Percentiles rank a stretch among this genome's conserved stretches.
These are phyloP conservation scores for Folsomia candida DNA, from an alignment of 2,888 invertebrate species.

Conservation along the genomic window DNA sequence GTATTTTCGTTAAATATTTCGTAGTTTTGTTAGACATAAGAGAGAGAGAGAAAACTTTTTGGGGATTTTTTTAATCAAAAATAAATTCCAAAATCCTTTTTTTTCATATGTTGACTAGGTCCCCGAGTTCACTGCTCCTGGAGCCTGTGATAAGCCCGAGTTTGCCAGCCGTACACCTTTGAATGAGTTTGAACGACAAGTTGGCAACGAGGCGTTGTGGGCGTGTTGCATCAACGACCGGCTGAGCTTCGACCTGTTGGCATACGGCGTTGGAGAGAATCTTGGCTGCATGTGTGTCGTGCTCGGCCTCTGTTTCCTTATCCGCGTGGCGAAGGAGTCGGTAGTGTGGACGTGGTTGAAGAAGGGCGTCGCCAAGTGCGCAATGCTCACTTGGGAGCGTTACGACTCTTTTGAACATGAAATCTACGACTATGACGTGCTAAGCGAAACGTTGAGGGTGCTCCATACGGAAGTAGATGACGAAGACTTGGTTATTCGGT, in stretches of 20 bases:
- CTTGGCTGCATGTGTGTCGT: slow-evolving; percentile 1
- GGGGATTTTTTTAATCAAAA: too few species aligned
- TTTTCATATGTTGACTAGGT: too few species aligned
- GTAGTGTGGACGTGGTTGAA: slow-evolving; percentile 8
- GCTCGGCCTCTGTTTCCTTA: not conserved
- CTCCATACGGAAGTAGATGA: not conserved
- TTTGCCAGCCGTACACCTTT: too few species aligned
- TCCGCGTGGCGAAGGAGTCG: slow-evolving; percentile 23
- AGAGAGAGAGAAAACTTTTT: too few species aligned
- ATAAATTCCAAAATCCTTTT: too few species aligned
- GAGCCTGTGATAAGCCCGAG: too few species aligned
- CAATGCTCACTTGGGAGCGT: slow-evolving; percentile 2
- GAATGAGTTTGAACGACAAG: slow-evolving; percentile 24
- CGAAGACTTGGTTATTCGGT: slow-evolving; percentile 1
- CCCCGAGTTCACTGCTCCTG: too few species aligned
- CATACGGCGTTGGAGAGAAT: slow-evolving; percentile 30
- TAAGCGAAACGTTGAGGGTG: slow-evolving; percentile 18
- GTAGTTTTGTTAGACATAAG: too few species aligned
- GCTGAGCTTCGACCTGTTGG: slow-evolving; percentile 11
- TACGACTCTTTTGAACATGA: slow-evolving; percentile 15
- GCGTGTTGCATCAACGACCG: slow-evolving; percentile 21
- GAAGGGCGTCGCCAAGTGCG: not conserved
- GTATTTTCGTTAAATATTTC: too few species aligned
- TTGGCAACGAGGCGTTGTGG: not conserved
- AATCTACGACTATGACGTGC: slow-evolving; percentile 27